Percentiles rank a stretch among this genome's conserved stretches.
phyloP scores from a whole-genome alignment of 2,888 invertebrate species.

The Seira ritae region DNA sequence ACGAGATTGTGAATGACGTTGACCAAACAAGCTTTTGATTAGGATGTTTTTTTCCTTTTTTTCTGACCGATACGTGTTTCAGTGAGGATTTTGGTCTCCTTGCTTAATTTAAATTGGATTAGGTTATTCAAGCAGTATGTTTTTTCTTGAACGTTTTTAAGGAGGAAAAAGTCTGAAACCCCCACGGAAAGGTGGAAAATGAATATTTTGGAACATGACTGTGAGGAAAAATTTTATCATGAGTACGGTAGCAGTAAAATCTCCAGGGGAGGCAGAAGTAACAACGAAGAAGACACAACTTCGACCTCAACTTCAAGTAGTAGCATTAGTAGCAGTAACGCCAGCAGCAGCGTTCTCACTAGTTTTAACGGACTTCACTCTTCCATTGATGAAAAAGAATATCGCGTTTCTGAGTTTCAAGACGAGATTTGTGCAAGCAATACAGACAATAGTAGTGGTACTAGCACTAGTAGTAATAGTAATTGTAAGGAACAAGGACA shows the following conservation, averaged over 20 bases:
- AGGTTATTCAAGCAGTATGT: background rate
- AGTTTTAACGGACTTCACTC: constrained; percentile 30
- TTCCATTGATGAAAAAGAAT: constrained; percentile 27
- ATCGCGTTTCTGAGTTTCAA: background rate
- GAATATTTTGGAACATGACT: constrained; percentile 70
- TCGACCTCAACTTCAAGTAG: background rate
- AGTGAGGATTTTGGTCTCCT: too few relatives aligned
- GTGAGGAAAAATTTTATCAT: constrained; percentile 66
- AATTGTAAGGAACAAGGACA: constrained; percentile 20
- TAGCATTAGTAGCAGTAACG: constrained; percentile 18
- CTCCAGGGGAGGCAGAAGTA: constrained; percentile 51
- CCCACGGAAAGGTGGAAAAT: constrained; percentile 67
- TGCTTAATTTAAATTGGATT: too few relatives aligned
- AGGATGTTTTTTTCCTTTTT: too few relatives aligned
- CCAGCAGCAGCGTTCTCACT: constrained; percentile 27
- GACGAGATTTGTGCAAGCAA: constrained; percentile 12
- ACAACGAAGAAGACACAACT: constrained; percentile 27
- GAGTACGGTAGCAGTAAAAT: constrained; percentile 44
- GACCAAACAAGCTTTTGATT: too few relatives aligned
- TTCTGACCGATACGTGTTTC: too few relatives aligned
- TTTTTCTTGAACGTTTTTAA: background rate
- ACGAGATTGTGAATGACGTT: too few relatives aligned
- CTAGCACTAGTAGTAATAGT: constrained; percentile 27
- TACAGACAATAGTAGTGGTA: constrained; percentile 24
- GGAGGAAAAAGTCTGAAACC: constrained; percentile 26